Base-by-base conservation (phyloP, 2,888 invertebrate genomes). In the Diaprepes abbreviatus region DNA sequence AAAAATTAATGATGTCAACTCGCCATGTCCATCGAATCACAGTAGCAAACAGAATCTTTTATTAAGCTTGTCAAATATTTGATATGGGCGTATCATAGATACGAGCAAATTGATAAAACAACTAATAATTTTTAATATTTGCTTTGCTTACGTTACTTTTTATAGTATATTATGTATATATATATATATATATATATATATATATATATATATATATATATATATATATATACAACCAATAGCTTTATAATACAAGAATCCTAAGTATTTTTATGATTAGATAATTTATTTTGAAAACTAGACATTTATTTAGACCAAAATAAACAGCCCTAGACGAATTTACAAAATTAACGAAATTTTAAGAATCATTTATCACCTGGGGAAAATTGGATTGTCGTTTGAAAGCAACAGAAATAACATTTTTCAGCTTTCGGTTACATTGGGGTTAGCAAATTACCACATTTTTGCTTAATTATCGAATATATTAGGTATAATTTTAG, bases 31-130 rank as follows among this genome's bases (percentile, higher is more conserved):
- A 69, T 72, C 65, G 62, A 67, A 71, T 71, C 68, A 68, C 62
- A 33, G 59, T 35, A 17, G 65, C 66, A 72, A 72, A 72, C 72
- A 62, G 72, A 72, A 72, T 72, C 60, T 60, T 72, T 66, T 59
- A 72, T 68, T 63, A 72, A 66, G 65, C 62, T 60, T 48, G 54
- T 31, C 71, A 71, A 71, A 71, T 68, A 71, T 72, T 72, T 69
- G 72, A 19, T 66, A 40, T 68, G 28, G 14, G 16, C 17, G 16
- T 50, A 28, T 50, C 28, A 50, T 43, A 43, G 31, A 28, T 43
- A 59, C 12, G 35, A 35, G 12, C 35, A 19, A 40, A 43, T 54
- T 54, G 28, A 19, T 24, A 40, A 54, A 43, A 38, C 12, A 50
- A 36, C 38, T 63, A 63, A 59, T 59, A 59, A 43, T 3, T 17